Percentiles rank a stretch among this genome's conserved stretches.
These are phyloP conservation scores for Peromyscus maniculatus DNA, from an alignment of 2,113 vertebrate species.

Conservation along the genomic window DNA sequence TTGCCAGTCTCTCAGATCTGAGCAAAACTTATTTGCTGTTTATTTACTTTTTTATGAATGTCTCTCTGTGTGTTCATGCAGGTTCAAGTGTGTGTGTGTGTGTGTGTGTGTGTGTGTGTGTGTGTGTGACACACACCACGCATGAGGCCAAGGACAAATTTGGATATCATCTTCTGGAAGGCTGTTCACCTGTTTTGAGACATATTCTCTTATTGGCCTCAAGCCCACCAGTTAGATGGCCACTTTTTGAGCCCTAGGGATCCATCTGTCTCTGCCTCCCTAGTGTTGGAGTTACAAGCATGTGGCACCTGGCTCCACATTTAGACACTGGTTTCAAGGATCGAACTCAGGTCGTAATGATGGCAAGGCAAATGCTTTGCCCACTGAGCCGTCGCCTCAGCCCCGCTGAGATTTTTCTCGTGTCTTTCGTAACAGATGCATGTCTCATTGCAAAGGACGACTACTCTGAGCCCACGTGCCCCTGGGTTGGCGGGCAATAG, in stretches of 20 bases:
- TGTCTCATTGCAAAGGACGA: not conserved
- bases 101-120: too few relatives aligned
- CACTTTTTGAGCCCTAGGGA: not conserved
- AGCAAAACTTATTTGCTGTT: not conserved
- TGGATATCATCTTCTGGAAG: not conserved
- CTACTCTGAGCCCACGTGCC: too few relatives aligned
- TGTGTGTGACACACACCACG: too few relatives aligned
- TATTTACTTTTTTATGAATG: not conserved
- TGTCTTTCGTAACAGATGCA: not conserved
- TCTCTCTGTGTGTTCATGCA: not conserved
- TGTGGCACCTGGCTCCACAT: not conserved
- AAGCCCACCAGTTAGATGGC: not conserved
- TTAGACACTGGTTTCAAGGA: not conserved
- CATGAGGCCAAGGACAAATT: not conserved
- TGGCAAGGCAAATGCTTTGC: not conserved
- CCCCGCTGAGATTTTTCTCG: too few relatives aligned
- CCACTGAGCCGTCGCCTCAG: too few relatives aligned
- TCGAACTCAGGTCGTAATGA: not conserved
- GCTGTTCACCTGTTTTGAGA: not conserved
- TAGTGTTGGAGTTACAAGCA: not conserved
- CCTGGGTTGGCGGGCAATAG: not conserved
- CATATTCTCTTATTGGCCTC: not conserved
- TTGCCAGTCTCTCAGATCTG: not conserved
- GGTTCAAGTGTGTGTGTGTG: not conserved
- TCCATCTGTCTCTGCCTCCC: not conserved